These are phyloP conservation scores for Carcina quercana DNA, from an alignment of 2,888 invertebrate species.

Conservation along the genomic window DNA sequence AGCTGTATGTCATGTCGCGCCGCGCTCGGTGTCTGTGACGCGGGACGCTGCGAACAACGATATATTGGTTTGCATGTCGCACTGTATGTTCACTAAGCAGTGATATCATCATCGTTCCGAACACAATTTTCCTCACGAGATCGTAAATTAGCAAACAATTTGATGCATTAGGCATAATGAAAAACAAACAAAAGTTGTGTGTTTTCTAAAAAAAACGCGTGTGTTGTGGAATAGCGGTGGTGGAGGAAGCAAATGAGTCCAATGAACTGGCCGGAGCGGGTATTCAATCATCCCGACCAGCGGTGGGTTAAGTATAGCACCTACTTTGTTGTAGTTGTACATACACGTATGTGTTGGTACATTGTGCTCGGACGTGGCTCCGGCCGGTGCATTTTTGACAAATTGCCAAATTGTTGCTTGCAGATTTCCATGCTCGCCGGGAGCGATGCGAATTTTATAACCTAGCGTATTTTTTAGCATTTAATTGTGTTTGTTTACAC, in stretches of 20 bases:
- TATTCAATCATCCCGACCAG: conserved; percentile 33
- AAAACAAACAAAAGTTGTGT: too few species aligned
- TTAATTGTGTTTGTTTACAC: not conserved
- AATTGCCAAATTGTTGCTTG: conserved; percentile 51
- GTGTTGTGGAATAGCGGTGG: too few species aligned
- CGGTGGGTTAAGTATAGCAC: conserved; percentile 16
- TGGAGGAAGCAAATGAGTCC: conserved; percentile 33
- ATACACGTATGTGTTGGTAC: conserved; percentile 7
- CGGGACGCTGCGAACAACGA: too few species aligned
- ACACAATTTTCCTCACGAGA: too few species aligned
- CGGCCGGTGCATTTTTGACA: conserved; percentile 56
- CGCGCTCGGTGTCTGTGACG: too few species aligned
- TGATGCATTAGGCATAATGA: too few species aligned
- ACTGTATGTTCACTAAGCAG: too few species aligned
- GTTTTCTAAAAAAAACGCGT: too few species aligned
- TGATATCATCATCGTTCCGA: too few species aligned
- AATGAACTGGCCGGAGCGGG: conserved; percentile 38
- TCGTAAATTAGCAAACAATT: too few species aligned
- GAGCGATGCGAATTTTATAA: conserved; percentile 1
- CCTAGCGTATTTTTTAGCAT: not conserved
- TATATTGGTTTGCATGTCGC: too few species aligned
- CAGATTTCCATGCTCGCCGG: conserved; percentile 5
- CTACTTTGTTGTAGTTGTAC: conserved; percentile 17
- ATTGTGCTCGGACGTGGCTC: conserved; percentile 32
- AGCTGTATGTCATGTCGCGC: too few species aligned